phyloP scores from a whole-genome alignment of 2,113 vertebrate genomes.

The Chiloscyllium plagiosum region DNA sequence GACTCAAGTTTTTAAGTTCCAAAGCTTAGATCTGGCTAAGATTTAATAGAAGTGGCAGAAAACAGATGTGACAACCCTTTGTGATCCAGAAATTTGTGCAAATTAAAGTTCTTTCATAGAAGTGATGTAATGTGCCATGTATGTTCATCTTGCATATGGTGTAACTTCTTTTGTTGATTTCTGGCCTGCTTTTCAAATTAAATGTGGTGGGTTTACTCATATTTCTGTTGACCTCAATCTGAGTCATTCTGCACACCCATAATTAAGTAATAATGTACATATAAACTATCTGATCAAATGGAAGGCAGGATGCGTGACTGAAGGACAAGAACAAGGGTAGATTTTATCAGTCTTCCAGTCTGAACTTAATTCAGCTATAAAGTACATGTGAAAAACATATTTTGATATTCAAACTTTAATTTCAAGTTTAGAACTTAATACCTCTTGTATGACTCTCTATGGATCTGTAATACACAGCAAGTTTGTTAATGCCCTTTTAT shows the following conservation, averaged over 20 bases:
- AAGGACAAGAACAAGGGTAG: not conserved
- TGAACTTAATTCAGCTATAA: not conserved
- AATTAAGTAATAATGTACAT: conserved; percentile 1
- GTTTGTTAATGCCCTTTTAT: not conserved
- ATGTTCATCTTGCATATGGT: conserved; percentile 22
- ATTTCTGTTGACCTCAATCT: not conserved
- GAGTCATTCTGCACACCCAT: not conserved
- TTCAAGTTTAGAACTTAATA: not conserved
- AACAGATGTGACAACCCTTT: conserved; percentile 23
- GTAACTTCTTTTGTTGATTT: conserved; percentile 12
- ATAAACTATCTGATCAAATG: not conserved
- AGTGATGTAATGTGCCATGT: conserved; percentile 14
- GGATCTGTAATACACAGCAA: not conserved
- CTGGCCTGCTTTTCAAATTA: not conserved
- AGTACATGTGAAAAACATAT: not conserved
- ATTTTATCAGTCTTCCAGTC: not conserved
- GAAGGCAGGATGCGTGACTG: not conserved
- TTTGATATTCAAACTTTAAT: not conserved
- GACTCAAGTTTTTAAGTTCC: not conserved
- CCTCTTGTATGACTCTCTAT: not conserved
- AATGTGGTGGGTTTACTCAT: not conserved
- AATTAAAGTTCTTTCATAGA: not conserved
- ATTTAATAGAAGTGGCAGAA: not conserved
- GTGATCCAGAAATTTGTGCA: not conserved
- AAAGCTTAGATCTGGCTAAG: not conserved